These are phyloP conservation scores for Craseonycteris thonglongyai DNA, from an alignment of 2,113 vertebrate species.

Conservation along the genomic window DNA sequence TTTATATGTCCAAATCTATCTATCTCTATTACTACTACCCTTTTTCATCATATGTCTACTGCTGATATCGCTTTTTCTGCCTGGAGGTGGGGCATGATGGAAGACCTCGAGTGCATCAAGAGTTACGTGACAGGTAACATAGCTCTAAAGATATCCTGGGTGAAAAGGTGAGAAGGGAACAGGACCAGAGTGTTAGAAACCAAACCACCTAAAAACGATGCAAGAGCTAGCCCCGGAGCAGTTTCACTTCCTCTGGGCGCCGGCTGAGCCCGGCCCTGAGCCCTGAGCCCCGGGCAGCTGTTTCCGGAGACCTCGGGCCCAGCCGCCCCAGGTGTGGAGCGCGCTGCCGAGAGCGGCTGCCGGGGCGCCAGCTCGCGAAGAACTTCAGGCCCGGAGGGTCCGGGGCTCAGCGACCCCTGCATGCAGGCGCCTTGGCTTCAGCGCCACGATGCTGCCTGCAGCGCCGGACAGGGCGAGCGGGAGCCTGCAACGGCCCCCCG, in stretches of 20 bases:
- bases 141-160: not conserved
- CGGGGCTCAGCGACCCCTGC: not conserved
- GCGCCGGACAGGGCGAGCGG: not conserved
- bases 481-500: not conserved
- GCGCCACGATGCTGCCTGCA: constrained; percentile 1
- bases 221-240: not conserved
- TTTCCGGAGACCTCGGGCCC: not conserved
- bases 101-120: not conserved
- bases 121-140: not conserved
- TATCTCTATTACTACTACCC: not conserved
- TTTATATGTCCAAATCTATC: not conserved
- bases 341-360: not conserved
- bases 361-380: not conserved
- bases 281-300: not conserved
- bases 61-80: not conserved
- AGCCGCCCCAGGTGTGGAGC: not conserved
- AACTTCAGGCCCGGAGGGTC: not conserved
- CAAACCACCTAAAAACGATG: not conserved
- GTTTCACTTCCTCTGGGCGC: constrained; percentile 55
- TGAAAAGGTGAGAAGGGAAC: not conserved
- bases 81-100: too few relatives aligned
- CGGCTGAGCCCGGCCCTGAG: not conserved
- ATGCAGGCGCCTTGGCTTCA: not conserved
- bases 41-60: not conserved
- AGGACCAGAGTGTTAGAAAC: not conserved